Percentiles rank a stretch among this genome's conserved stretches.
phyloP scores from a whole-genome alignment of 2,888 invertebrate species.

The Siphonodentalium dalli region DNA sequence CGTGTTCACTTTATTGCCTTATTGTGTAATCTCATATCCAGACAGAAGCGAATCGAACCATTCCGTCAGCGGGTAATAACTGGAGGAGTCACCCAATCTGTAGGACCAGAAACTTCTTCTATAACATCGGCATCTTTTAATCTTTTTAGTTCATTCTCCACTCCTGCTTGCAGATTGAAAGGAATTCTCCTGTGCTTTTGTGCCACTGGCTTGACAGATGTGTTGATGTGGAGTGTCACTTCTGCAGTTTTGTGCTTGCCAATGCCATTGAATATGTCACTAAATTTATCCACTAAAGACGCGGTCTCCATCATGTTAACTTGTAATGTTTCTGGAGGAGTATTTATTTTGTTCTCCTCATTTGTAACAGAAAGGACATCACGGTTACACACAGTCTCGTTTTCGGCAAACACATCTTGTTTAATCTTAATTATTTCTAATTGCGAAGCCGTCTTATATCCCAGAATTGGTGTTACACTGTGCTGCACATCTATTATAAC shows the following conservation, averaged over 20 bases:
- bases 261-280: background rate
- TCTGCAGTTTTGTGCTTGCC: background rate
- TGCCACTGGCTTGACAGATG: background rate
- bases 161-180: background rate
- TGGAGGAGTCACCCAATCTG: background rate
- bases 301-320: too few relatives aligned
- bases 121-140: background rate
- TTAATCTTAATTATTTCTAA: too few relatives aligned
- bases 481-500: too few relatives aligned
- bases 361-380: too few relatives aligned
- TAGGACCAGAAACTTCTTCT: background rate
- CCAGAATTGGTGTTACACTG: too few relatives aligned
- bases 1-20: background rate
- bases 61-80: background rate
- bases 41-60: background rate
- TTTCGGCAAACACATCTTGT: too few relatives aligned
- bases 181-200: background rate
- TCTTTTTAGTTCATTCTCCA: background rate
- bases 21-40: background rate
- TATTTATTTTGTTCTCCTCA: too few relatives aligned
- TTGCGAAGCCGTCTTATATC: too few relatives aligned
- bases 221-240: background rate
- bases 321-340: too few relatives aligned
- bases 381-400: too few relatives aligned
- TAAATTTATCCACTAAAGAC: too few relatives aligned